A percentile compares a stretch with the other conserved stretches of the same genome.
Evolutionary conservation across 2,113 vertebrate genomes (phyloP).

Genomic region (Hiodon alosoides): DNA sequence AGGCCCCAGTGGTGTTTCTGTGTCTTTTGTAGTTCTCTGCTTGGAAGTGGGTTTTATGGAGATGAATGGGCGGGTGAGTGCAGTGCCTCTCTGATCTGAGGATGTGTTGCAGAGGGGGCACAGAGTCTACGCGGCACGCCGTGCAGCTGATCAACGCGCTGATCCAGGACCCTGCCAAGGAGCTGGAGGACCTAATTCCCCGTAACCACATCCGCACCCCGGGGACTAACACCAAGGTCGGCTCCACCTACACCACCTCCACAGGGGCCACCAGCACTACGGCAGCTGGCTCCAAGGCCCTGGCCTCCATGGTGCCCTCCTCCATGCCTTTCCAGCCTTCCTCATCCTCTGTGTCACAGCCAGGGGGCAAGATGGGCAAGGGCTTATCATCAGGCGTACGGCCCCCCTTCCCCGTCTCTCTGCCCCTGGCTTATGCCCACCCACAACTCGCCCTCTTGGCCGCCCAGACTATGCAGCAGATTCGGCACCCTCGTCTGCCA

Average conservation of each 20-base stretch:
- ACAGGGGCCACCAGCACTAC: slow-evolving; percentile 76
- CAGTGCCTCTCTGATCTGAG: not conserved
- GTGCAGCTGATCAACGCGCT: slow-evolving; percentile 97
- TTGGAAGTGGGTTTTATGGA: not conserved
- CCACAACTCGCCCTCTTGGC: slow-evolving; percentile 93
- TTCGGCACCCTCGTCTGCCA: slow-evolving; percentile 92
- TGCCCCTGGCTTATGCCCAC: slow-evolving; percentile 90
- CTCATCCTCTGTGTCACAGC: slow-evolving; percentile 79
- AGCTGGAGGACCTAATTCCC: slow-evolving; percentile 96
- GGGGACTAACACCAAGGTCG: slow-evolving; percentile 71
- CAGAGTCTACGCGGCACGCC: slow-evolving; percentile 92
- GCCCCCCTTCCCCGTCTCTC: slow-evolving; percentile 85
- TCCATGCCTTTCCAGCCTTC: slow-evolving; percentile 79
- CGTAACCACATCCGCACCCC: slow-evolving; percentile 93
- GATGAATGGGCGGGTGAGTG: not conserved
- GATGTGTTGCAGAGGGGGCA: slow-evolving; percentile 76
- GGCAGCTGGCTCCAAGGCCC: slow-evolving; percentile 74
- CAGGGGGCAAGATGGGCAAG: slow-evolving; percentile 81
- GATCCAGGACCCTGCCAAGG: slow-evolving; percentile 98
- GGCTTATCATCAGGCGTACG: slow-evolving; percentile 82
- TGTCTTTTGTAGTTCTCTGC: not conserved
- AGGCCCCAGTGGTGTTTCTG: not conserved
- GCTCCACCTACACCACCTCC: slow-evolving; percentile 75
- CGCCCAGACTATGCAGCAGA: slow-evolving; percentile 98
- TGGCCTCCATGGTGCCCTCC: slow-evolving; percentile 81